Conservation (phyloP, 2,113 vertebrate genomes). For the Cinclus cinclus region DNA sequence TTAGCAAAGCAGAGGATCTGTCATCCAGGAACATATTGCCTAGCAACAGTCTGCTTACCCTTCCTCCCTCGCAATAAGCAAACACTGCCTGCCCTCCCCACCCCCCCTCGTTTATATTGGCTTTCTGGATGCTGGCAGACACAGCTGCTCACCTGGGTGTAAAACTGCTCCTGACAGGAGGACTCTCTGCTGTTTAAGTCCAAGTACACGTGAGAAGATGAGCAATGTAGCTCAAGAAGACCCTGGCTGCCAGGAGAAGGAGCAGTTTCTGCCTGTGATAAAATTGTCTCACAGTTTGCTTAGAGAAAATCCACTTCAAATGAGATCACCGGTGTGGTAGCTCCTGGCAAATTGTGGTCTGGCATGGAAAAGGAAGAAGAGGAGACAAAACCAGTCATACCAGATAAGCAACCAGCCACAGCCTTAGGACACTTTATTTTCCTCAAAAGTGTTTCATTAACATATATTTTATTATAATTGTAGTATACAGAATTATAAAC, state of each 20-base stretch:
- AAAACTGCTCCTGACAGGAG: background rate
- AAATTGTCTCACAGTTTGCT: background rate
- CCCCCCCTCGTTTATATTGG: background rate
- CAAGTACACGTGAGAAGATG: background rate
- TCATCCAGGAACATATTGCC: constrained; percentile 29
- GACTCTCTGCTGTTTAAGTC: background rate
- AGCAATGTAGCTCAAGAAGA: background rate
- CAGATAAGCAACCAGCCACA: background rate
- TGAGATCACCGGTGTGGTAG: background rate
- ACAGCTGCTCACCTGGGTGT: background rate
- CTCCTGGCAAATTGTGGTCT: background rate
- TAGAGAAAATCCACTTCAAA: background rate
- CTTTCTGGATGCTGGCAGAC: background rate
- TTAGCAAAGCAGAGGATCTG: background rate
- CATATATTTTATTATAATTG: background rate
- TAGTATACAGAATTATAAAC: background rate
- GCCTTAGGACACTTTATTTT: background rate
- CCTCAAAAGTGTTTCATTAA: background rate
- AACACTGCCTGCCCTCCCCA: background rate
- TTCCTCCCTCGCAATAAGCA: background rate
- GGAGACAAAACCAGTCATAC: background rate
- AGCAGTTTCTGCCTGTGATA: background rate
- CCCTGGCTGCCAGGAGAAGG: background rate
- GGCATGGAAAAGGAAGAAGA: background rate
- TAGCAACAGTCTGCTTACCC: background rate